Base-by-base conservation (phyloP, 2,888 invertebrate genomes). In the Zhuqinia jingwanae region DNA sequence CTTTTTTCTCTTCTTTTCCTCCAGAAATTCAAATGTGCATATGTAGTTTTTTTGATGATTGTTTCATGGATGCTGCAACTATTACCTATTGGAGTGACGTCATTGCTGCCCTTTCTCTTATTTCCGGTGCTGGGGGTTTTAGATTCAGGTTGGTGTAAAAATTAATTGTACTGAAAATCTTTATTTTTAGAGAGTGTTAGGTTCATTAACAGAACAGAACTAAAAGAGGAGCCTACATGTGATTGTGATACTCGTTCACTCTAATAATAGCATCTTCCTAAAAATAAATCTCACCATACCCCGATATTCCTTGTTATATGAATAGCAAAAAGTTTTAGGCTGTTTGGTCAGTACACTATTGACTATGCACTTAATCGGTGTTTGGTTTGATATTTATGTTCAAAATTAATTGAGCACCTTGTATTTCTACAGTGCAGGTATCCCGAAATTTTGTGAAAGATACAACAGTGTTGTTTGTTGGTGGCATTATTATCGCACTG, bases 61-160 rank as follows among this genome's bases (percentile, higher is more conserved):
- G 93, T 95, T 42, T 96, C 94, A 92, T 97, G 97, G 97, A 96
- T 97, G 89, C 94, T 96, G 50, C 97, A 97, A 92, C 95, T 95
- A 0, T 92, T 97, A 0, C 97, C 97, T 0, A 93, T 97, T 2
- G 96, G 97, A 0, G 95, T 97, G 1, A 97, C 97, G 1, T 96
- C 96, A 0, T 95, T 97, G 92, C 94, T 97, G 84, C 97, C 97
- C 0, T 95, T 97, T 90, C 94, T 96, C 0, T 93, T 96, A 0
- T 97, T 97, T 92, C 97, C 97, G 0, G 92, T 96, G 0, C 94
- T 97, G 95, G 96, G 96, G 11, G 95, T 97, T 81, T 93, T 96
- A 92, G 95, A 56, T 91, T 93, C 90, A 25, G 92, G 58, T 92
- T 36, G 8, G 36, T 36, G n/a, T n/a, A n/a, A n/a, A n/a, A n/a